Evolutionary conservation across 2,113 vertebrate genomes (phyloP).

Genomic region (Notothenia rossii): DNA sequence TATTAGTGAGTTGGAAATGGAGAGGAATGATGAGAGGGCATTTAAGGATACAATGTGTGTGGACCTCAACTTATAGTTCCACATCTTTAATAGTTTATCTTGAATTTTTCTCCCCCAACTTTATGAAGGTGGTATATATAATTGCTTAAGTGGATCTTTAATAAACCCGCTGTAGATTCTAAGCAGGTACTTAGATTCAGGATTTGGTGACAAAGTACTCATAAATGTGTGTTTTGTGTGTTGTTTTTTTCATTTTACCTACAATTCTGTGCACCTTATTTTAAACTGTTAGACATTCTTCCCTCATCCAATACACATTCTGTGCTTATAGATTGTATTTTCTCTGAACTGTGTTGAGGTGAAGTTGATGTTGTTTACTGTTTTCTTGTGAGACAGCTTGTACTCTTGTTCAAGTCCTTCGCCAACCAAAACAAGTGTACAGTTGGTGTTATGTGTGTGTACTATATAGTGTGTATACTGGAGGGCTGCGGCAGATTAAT

Average conservation of each 20-base stretch:
- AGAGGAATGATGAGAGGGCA: background rate
- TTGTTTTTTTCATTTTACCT: background rate
- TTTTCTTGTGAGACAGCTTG: conserved; percentile 22
- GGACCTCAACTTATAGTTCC: background rate
- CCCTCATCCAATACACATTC: too few relatives aligned
- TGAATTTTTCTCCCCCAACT: background rate
- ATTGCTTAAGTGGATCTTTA: background rate
- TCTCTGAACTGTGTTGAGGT: background rate
- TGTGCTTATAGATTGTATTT: too few relatives aligned
- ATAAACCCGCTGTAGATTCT: background rate
- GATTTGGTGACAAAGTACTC: background rate
- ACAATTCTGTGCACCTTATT: too few relatives aligned
- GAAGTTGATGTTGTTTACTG: background rate
- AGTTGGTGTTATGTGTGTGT: background rate
- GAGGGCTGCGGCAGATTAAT: conserved; percentile 48
- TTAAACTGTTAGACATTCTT: too few relatives aligned
- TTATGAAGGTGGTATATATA: background rate
- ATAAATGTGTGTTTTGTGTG: background rate
- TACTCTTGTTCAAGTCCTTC: conserved; percentile 38
- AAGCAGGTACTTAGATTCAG: too few relatives aligned
- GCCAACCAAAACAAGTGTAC: conserved; percentile 27
- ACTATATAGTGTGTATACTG: background rate
- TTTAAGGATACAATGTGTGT: background rate
- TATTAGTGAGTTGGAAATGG: background rate
- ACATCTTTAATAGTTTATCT: background rate